Percentiles rank a stretch among this genome's conserved stretches.
Evolutionary conservation across 2,797 vertebrate genomes (phyloP).

Genomic region (Phalloptychus januarius): DNA sequence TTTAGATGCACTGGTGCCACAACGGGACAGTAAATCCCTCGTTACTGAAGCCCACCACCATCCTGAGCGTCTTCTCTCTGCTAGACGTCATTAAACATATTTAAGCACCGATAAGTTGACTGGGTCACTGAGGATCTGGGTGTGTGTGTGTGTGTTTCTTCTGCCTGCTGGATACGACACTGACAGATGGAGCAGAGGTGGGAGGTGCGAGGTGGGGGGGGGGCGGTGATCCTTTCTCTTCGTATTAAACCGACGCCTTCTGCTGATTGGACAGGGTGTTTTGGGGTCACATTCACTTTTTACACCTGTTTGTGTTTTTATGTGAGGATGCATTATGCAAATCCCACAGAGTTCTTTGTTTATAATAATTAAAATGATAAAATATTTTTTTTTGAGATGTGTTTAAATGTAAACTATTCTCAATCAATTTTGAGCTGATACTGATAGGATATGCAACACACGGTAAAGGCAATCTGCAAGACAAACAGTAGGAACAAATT

Average conservation of each 20-base stretch:
- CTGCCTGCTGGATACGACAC: conserved; percentile 72
- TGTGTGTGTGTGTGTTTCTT: conserved; percentile 49
- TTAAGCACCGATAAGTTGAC: conserved; percentile 43
- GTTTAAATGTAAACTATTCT: conserved; percentile 1
- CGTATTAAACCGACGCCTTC: conserved; percentile 71
- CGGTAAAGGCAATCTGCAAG: neutral
- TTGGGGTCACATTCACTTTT: conserved; percentile 54
- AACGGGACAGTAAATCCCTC: conserved; percentile 4
- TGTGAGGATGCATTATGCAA: conserved; percentile 46
- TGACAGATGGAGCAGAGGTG: conserved; percentile 81
- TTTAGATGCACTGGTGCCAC: neutral
- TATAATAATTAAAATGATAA: conserved; percentile 28
- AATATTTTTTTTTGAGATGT: conserved; percentile 19
- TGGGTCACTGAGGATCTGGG: conserved; percentile 41
- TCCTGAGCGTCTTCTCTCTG: conserved; percentile 30
- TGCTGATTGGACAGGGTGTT: conserved; percentile 69
- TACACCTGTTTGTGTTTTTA: conserved; percentile 3
- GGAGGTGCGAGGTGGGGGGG: conserved; percentile 68
- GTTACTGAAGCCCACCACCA: conserved; percentile 35
- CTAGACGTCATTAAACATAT: conserved; percentile 35
- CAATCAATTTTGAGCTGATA: neutral
- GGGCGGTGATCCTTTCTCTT: conserved; percentile 70
- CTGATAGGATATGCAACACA: neutral
- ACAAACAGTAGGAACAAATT: neutral
- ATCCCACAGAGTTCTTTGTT: conserved; percentile 44